Conservation (phyloP, 2,797 vertebrate genomes). For the Buphagus erythrorhynchus region DNA sequence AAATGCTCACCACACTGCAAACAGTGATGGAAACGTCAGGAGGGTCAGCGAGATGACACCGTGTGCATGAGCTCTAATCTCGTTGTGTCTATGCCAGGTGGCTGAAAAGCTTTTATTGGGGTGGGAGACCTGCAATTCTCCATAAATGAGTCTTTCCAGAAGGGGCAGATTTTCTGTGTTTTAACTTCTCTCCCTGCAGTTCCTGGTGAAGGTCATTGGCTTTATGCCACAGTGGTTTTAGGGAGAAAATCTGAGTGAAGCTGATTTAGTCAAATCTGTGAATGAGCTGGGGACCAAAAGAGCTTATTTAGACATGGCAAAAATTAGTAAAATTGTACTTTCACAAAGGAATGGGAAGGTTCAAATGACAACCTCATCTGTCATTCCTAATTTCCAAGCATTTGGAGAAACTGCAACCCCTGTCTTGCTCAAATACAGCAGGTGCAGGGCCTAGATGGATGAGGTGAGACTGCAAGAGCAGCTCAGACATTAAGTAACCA, state of each 20-base stretch:
- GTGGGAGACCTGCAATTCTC: not conserved
- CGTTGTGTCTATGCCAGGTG: fast-evolving
- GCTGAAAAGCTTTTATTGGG: not conserved
- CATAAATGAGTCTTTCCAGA: not conserved
- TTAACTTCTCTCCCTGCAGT: not conserved
- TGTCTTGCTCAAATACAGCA: not conserved
- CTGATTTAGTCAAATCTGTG: not conserved
- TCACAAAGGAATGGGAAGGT: not conserved
- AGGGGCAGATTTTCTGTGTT: not conserved
- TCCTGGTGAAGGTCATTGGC: not conserved
- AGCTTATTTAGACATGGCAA: not conserved
- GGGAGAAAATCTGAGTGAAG: not conserved
- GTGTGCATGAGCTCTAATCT: fast-evolving
- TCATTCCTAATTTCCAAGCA: not conserved
- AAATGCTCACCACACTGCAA: not conserved
- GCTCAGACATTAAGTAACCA: not conserved
- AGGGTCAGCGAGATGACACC: fast-evolving
- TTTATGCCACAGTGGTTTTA: not conserved
- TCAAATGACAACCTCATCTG: not conserved
- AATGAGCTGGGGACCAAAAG: not conserved
- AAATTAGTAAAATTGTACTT: not conserved
- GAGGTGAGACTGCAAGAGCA: not conserved
- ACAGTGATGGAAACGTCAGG: not conserved
- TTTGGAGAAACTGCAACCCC: not conserved
- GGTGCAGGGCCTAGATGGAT: not conserved